Base-by-base conservation (phyloP, 2,888 invertebrate genomes). In the Eucera pruinosa region DNA sequence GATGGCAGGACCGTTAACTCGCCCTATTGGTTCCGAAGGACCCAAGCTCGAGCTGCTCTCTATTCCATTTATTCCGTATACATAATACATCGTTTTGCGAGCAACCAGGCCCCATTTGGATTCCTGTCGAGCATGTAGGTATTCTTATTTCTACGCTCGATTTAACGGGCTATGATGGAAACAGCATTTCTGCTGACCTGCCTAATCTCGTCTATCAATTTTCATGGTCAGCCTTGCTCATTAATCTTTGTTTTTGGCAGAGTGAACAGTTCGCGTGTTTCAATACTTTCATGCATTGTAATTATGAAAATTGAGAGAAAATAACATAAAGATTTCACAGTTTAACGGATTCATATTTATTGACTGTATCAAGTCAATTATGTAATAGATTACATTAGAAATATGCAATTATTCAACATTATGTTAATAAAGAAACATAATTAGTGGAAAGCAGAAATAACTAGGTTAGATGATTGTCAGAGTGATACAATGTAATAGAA, bases 121-220 rank as follows among this genome's bases (percentile, higher is more conserved):
- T 83, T 81, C 82, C 86, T 82, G 79, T 84, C 83, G 83, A 73
- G 80, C 81, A 61, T 72, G 55, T 74, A 75, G 76, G 86, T 85
- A 89, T 90, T 89, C 90, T 89, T 88, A 89, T 90, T 89, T 88
- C 87, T 84, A 86, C 86, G 89, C 90, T 88, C 89, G 89, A 90
- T 90, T 90, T 88, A 84, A 81, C 87, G 70, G 73, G 11, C 47
- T 52, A 76, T 52, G 45, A 69, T 65, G 66, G 78, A 74, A 71
- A 72, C 72, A 71, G 68, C 72, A 62, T 69, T 72, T 57, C 55
- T 73, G 55, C 66, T 68, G 67, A 36, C 60, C 41, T 47, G 66
- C 52, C 58, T 67, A 47, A 45, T 62, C 69, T 52, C 61, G 55
- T 62, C 67, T 64, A 30, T 57, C 33, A 11, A 9, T n/a, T 18